Conservation (phyloP, 92 coral and sea anemone species). For the Zoanthus sansibaricus region DNA sequence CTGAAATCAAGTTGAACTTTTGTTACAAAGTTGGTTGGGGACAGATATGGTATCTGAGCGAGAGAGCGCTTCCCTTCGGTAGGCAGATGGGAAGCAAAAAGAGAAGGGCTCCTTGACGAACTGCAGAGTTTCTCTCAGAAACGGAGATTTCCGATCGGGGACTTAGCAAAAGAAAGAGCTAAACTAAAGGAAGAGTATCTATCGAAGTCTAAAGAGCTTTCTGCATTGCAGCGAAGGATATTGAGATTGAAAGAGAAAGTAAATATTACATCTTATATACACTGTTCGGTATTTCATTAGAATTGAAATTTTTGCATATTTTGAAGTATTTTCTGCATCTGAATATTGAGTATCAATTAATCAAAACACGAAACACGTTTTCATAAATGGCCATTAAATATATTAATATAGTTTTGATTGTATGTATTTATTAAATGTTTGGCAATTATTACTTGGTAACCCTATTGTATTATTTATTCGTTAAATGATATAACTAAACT, state of each 20-base stretch:
- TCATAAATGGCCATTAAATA: not conserved
- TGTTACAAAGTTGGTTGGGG: not conserved
- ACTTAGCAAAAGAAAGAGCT: slow-evolving; percentile 64
- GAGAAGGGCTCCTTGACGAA: slow-evolving; percentile 56
- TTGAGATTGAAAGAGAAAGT: not conserved
- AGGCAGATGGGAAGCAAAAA: slow-evolving; percentile 21
- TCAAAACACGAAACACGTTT: not conserved
- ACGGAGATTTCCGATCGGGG: slow-evolving; percentile 61
- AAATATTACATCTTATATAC: not conserved
- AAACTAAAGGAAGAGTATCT: slow-evolving; percentile 59
- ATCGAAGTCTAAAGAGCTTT: slow-evolving; percentile 8
- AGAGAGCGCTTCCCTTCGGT: not conserved
- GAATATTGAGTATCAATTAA: not conserved
- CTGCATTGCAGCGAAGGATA: not conserved
- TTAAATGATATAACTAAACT: no score
- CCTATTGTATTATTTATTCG: no score
- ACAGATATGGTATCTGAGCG: not conserved
- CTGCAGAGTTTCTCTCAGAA: slow-evolving; percentile 39
- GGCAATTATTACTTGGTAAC: no score
- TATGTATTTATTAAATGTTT: not conserved
- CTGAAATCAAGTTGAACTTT: slow-evolving; percentile 5
- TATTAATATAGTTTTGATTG: not conserved
- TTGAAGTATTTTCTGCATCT: not conserved
- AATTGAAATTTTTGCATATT: not conserved
- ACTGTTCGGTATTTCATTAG: not conserved